Conservation (phyloP, 2,888 invertebrate species). For the Drosophila multiciliata region DNA sequence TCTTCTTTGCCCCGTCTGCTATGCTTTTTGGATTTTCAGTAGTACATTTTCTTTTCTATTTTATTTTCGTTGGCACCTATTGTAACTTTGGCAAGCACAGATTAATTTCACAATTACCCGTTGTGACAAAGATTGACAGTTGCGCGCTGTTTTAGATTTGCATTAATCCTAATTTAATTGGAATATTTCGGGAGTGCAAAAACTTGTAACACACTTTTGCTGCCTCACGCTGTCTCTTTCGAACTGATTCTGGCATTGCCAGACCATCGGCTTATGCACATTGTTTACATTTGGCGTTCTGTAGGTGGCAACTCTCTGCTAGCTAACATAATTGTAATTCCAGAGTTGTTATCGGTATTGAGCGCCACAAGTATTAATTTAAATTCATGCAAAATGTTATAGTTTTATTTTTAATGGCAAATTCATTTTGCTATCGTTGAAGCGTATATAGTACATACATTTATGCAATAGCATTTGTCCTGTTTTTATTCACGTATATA, state of each 20-base stretch:
- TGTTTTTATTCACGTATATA: neutral
- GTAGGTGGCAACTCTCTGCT: constrained; percentile 40
- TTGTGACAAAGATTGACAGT: constrained; percentile 48
- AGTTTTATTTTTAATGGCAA: too few species aligned
- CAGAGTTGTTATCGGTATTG: neutral
- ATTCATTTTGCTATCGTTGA: neutral
- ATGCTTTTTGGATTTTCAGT: constrained; percentile 42
- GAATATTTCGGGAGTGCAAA: constrained; percentile 70
- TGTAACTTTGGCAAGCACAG: constrained; percentile 21
- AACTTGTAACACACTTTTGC: constrained; percentile 70
- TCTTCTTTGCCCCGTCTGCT: constrained; percentile 47
- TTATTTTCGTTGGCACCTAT: constrained; percentile 7
- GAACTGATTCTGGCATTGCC: constrained; percentile 62
- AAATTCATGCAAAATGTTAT: neutral
- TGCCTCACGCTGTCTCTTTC: constrained; percentile 73
- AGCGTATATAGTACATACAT: neutral
- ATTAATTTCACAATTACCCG: constrained; percentile 48
- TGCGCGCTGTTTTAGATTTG: constrained; percentile 47
- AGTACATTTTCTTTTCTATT: constrained; percentile 15
- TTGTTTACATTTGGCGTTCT: constrained; percentile 56
- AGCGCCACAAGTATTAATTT: neutral
- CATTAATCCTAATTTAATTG: constrained; percentile 66
- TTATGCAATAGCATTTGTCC: neutral
- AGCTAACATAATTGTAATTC: constrained; percentile 30
- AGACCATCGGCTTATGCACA: constrained; percentile 40